These are phyloP conservation scores for Monomorium pharaonis DNA, from an alignment of 1,140 invertebrate species.

Conservation along the genomic window DNA sequence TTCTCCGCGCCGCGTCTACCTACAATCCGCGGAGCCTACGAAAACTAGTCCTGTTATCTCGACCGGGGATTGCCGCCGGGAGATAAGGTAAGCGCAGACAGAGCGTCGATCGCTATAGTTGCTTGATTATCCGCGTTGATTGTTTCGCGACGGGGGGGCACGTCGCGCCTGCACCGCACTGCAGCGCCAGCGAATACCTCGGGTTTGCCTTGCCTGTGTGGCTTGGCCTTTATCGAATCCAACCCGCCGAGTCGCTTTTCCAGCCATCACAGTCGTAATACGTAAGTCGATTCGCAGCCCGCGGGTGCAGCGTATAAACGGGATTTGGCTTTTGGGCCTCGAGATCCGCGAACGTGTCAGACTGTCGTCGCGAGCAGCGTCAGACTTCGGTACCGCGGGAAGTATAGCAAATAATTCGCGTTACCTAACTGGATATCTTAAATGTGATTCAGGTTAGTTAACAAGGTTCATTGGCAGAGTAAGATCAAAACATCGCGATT, in stretches of 20 bases:
- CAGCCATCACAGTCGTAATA: not conserved
- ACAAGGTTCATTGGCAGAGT: too few species aligned
- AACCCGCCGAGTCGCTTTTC: not conserved
- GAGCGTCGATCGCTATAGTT: not conserved
- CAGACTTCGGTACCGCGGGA: not conserved
- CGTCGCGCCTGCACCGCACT: not conserved
- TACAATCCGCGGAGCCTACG: conserved; percentile 8
- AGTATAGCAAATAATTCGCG: not conserved
- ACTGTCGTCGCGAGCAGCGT: not conserved
- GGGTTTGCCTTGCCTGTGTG: not conserved
- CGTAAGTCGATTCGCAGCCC: not conserved
- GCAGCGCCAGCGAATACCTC: not conserved
- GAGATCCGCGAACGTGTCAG: not conserved
- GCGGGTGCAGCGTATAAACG: not conserved
- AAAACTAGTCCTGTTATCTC: conserved; percentile 51
- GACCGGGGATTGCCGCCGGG: conserved; percentile 38
- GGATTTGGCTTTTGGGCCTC: not conserved
- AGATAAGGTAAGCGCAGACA: conserved; percentile 63
- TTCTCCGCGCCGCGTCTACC: conserved; percentile 27
- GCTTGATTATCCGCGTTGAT: not conserved
- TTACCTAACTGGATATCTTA: not conserved
- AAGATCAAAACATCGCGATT: not conserved
- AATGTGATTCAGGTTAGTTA: not conserved
- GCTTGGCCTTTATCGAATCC: not conserved
- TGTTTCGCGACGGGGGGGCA: conserved; percentile 16